Evolutionary conservation across 2,888 invertebrate genomes (phyloP), one percentile per base, ranked within the genome.

Genomic region (Eristalis arbustorum): DNA sequence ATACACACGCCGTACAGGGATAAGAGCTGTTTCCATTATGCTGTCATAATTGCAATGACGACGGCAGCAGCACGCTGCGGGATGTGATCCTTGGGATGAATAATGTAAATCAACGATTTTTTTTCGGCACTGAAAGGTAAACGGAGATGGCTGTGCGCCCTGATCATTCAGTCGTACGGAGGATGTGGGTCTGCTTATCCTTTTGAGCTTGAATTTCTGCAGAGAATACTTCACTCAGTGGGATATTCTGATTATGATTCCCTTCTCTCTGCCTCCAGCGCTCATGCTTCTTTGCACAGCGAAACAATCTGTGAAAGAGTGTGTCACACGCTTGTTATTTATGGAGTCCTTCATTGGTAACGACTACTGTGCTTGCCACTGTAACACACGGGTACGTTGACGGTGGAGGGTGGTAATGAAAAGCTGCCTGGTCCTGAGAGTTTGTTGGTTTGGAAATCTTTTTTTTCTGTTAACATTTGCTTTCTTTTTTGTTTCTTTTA

Each of bases 271-370:
- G 62, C 59, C 37, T 10, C 62, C 59, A 25, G 76, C 68, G 34
- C 56, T 18, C 77, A n/a, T 74, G 18, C 18, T 63, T 68, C 77
- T 62, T 71, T 64, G 37, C 75, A 82, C 76, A 71, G 83, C 71
- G 64, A 57, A 61, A 80, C 69, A 76, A 74, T 73, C 79, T 73
- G 37, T 25, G 73, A 83, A 82, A 77, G 89, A 89, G 89, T 89
- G 78, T 89, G 89, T 89, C 88, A 88, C 89, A 89, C 84, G 66
- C 83, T 88, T 88, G 88, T 89, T 89, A 89, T 89, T 89, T 89
- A 89, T 89, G 89, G 88, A 88, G 84, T 88, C 71, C 88, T 82
- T 89, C 88, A 89, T 89, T 89, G 87, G 82, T 82, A 82, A 73
- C 77, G 77, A 69, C 69, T 49, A 68, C 59, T 67, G 64, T 81